Conservation (phyloP, 2,797 vertebrate species). For the Ceyx erithaca region DNA sequence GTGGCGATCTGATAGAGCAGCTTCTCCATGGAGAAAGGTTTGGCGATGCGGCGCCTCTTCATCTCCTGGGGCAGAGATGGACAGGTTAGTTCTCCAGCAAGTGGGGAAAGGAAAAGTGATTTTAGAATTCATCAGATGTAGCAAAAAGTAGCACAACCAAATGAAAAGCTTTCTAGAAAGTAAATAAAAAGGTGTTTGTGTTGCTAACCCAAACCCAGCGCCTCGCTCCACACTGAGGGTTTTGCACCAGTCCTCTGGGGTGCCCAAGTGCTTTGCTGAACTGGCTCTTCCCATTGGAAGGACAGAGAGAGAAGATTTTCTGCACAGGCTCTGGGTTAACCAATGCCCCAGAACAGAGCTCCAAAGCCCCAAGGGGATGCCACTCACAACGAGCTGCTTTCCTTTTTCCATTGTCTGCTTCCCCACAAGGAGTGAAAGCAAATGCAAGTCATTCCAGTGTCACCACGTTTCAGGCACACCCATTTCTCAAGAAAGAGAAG, state of each 20-base stretch:
- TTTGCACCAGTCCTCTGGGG: background rate
- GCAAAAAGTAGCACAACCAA: background rate
- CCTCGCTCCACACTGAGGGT: background rate
- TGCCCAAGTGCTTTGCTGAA: background rate
- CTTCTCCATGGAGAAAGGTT: slow-evolving; percentile 99
- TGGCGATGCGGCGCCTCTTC: slow-evolving; percentile 95
- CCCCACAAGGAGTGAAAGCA: background rate
- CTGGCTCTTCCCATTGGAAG: background rate
- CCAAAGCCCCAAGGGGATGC: rapidly evolving
- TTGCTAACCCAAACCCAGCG: background rate
- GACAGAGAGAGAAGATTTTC: background rate
- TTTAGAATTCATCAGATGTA: background rate
- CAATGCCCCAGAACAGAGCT: background rate
- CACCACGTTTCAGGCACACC: background rate
- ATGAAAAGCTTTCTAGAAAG: background rate
- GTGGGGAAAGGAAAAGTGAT: background rate
- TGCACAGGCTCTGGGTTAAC: background rate
- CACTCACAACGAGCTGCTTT: background rate
- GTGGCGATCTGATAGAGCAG: slow-evolving; percentile 98
- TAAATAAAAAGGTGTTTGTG: background rate
- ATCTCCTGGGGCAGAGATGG: slow-evolving; percentile 85
- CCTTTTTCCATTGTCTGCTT: background rate
- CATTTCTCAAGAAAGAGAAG: background rate
- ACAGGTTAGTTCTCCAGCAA: background rate
- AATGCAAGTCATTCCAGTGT: background rate